Evolutionary conservation across 2,888 invertebrate genomes (phyloP), one percentile per base, ranked within the genome.

Genomic region (Drosophila macrospina): DNA sequence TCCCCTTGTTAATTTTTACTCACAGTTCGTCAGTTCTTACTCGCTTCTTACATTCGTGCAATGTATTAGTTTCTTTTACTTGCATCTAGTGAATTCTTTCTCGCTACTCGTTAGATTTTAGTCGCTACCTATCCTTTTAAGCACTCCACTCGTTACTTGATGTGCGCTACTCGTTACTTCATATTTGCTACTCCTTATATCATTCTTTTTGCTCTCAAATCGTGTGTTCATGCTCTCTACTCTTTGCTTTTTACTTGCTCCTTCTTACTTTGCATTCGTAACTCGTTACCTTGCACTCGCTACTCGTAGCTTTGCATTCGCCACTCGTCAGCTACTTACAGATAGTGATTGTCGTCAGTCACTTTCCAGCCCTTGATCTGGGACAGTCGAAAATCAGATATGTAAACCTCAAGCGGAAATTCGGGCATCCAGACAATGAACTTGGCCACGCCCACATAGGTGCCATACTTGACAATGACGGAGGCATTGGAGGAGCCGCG

Each of bases 371-470:
- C 97, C 93, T 98, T 97, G 81, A 99, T 96, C 93, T 98, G 98
- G 61, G 98, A 98, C 62, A 99, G 94, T 74, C 97, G 94, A 78
- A 96, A 95, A 92, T 99, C 98, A 13, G 96, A 95, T 4, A 98
- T 96, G 81, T 96, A 96, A 30, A 99, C 95, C 90, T 98, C 97
- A 62, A 99, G 93, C 0, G 98, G 97, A 89, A 98, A 96, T 91
- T 98, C 98, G 0, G 99, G 98, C 95, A 98, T 97, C 98, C 99
- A 99, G 1, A 99, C 98, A 15, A 96, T 97, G 91, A 98, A 97
- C 68, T 96, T 95, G 2, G 98, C 97, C 70, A 96, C 93, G 11
- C 98, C 98, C 24, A 96, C 96, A 92, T 97, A 97, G 1, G 97
- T 97, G 28, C 97, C 98, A 90, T 97, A 97, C 91, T 97, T 97